Conservation (phyloP, 2,888 invertebrate genomes). For the Diplazon laetatorius region DNA sequence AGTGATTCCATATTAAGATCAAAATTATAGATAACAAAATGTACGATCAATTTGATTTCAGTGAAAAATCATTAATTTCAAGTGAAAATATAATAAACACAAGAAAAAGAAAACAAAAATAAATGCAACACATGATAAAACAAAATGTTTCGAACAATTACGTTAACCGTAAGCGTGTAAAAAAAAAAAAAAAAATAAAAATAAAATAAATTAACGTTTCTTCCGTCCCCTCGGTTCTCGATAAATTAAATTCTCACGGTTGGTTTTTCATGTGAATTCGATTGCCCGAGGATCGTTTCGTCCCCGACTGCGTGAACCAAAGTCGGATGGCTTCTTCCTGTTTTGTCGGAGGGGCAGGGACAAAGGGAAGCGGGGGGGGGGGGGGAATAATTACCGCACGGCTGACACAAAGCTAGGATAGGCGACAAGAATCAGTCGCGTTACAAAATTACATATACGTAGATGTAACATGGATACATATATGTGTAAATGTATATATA, state of each 20-base stretch:
- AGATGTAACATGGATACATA: too few relatives aligned
- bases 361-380: too few relatives aligned
- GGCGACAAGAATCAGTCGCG: slow-evolving; percentile 70
- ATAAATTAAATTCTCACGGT: slow-evolving; percentile 42
- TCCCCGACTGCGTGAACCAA: slow-evolving; percentile 43
- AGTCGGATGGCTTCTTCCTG: slow-evolving; percentile 59
- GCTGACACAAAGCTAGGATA: slow-evolving; percentile 35
- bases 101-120: too few relatives aligned
- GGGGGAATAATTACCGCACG: slow-evolving; percentile 56
- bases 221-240: neutral
- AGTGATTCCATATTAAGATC: too few relatives aligned
- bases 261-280: slow-evolving; percentile 32
- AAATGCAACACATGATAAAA: too few relatives aligned
- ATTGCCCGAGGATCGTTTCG: slow-evolving; percentile 36
- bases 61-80: too few relatives aligned
- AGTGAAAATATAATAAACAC: too few relatives aligned
- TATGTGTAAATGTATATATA: neutral
- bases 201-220: neutral
- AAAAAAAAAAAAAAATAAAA: neutral
- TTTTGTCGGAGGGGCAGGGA: too few relatives aligned
- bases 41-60: too few relatives aligned
- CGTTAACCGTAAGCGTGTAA: neutral
- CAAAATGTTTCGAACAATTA: too few relatives aligned
- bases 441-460: slow-evolving; percentile 66
- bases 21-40: too few relatives aligned